Percentiles rank a stretch among this genome's conserved stretches.
Conservation (phyloP, 53 echinoderm and acorn worm genomes). For the Crossaster papposus region DNA sequence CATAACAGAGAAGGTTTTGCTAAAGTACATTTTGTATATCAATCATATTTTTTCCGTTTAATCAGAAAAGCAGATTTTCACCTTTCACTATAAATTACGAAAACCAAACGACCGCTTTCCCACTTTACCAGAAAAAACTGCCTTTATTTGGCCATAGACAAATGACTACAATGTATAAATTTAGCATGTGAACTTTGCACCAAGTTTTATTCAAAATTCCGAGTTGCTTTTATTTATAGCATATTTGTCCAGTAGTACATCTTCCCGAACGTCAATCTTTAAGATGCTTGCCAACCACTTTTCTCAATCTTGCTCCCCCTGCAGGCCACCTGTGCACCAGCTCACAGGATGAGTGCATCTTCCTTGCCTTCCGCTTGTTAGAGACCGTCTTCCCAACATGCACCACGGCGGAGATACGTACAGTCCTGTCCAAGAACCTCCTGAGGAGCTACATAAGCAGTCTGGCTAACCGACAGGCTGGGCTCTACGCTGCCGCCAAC, state of each 20-base stretch:
- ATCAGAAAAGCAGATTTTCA: no score
- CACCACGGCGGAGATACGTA: conserved; percentile 53
- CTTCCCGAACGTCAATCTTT: no score
- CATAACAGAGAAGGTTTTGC: no score
- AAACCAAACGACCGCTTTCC: no score
- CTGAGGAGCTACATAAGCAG: conserved; percentile 68
- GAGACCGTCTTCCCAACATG: conserved; percentile 65
- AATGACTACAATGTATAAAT: no score
- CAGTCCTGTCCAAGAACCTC: conserved; percentile 70
- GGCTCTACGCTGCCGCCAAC: conserved; percentile 71
- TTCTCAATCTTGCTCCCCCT: neutral
- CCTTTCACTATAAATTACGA: no score
- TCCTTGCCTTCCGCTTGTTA: conserved; percentile 67
- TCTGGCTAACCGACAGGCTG: conserved; percentile 76
- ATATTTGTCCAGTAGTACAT: neutral
- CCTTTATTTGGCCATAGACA: no score
- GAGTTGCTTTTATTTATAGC: neutral
- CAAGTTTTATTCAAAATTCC: neutral
- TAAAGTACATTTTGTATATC: no score
- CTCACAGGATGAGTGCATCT: conserved; percentile 57
- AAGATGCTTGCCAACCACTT: no score
- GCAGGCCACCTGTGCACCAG: conserved; percentile 58
- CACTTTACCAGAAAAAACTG: no score
- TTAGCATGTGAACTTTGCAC: no score
- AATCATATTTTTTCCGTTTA: no score